Evolutionary conservation across 2,797 vertebrate genomes (phyloP).

Genomic region (Brachyalestes nurse): DNA sequence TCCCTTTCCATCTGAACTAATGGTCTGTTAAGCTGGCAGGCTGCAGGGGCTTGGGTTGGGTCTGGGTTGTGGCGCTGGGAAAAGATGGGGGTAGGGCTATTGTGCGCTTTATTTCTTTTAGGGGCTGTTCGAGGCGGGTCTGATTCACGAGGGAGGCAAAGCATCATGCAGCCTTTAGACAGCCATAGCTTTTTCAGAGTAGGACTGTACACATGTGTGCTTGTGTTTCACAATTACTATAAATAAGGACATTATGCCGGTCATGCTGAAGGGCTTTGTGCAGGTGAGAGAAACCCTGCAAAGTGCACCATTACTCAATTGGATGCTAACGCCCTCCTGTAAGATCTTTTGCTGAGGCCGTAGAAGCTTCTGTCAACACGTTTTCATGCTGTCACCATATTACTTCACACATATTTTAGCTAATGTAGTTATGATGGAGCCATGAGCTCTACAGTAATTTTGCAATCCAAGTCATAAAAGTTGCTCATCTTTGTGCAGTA

Average conservation of each 20-base stretch:
- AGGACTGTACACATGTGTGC: not conserved
- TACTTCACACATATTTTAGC: not conserved
- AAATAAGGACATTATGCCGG: not conserved
- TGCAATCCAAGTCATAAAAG: not conserved
- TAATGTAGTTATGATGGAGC: not conserved
- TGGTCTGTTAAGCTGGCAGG: slow-evolving; percentile 69
- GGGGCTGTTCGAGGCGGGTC: slow-evolving; percentile 38
- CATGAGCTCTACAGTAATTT: no score
- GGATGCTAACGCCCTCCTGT: not conserved
- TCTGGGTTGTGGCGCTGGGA: slow-evolving; percentile 36
- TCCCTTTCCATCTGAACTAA: slow-evolving; percentile 76
- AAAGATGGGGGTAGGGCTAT: slow-evolving; percentile 28
- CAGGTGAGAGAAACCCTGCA: not conserved
- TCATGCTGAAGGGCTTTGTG: not conserved
- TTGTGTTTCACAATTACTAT: not conserved
- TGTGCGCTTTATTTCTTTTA: slow-evolving; percentile 51
- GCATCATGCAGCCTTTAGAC: slow-evolving; percentile 43
- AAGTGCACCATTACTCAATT: not conserved
- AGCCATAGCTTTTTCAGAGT: slow-evolving; percentile 1
- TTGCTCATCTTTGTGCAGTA: no score
- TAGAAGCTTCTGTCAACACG: not conserved
- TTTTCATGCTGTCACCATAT: no score
- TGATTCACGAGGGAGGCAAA: slow-evolving; percentile 36
- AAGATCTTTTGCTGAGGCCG: not conserved
- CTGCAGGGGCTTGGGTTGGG: slow-evolving; percentile 53